Conservation (phyloP, 1,140 invertebrate species). For the Drosophila orena region DNA sequence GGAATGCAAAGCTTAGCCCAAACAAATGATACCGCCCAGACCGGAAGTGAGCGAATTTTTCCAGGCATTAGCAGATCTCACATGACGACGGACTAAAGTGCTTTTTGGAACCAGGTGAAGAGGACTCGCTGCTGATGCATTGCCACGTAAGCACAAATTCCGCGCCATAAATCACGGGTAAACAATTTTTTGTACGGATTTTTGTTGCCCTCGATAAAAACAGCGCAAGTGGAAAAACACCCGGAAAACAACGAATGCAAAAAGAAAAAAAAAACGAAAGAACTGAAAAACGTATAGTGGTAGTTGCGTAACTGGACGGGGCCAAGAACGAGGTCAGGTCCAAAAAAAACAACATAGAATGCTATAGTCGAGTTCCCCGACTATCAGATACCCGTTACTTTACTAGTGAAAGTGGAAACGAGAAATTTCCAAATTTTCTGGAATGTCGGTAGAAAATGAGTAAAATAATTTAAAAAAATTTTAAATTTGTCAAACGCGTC, state of each 20-base stretch:
- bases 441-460: too few relatives aligned
- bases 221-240: slow-evolving; percentile 28
- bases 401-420: too few relatives aligned
- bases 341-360: background rate
- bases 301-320: slow-evolving; percentile 70
- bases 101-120: slow-evolving; percentile 31
- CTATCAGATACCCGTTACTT: too few relatives aligned
- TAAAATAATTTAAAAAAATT: too few relatives aligned
- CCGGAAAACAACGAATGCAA: slow-evolving; percentile 7
- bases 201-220: slow-evolving; percentile 33
- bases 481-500: too few relatives aligned
- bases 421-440: too few relatives aligned
- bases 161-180: slow-evolving; percentile 77
- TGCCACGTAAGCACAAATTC: slow-evolving; percentile 73
- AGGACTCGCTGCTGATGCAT: slow-evolving; percentile 31
- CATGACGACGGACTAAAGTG: slow-evolving; percentile 41
- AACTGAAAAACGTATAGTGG: slow-evolving; percentile 44
- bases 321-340: slow-evolving; percentile 43
- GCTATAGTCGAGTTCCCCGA: too few relatives aligned
- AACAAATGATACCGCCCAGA: slow-evolving; percentile 32
- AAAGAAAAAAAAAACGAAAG: slow-evolving; percentile 8
- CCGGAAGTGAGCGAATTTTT: slow-evolving; percentile 37
- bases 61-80: slow-evolving; percentile 40
- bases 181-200: slow-evolving; percentile 54
- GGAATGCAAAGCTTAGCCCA: slow-evolving; percentile 28